phyloP scores from a whole-genome alignment of 2,888 invertebrate species.

The Alcis repandata region DNA sequence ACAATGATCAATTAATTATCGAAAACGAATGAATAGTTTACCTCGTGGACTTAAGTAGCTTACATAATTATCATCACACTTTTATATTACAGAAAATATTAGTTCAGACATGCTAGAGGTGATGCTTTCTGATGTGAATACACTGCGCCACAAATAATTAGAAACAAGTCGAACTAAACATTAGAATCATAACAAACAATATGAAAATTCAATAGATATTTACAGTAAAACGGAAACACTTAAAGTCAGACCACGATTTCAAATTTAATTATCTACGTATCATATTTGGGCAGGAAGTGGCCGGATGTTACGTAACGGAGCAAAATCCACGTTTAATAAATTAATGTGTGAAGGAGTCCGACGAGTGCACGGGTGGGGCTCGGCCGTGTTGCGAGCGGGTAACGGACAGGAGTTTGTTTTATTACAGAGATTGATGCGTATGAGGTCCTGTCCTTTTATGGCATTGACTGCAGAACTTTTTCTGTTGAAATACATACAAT shows the following conservation, averaged over 20 bases:
- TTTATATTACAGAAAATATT: too few relatives aligned
- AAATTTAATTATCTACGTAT: conserved; percentile 26
- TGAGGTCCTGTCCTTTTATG: not conserved
- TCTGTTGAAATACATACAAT: not conserved
- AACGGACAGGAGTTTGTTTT: conserved; percentile 2
- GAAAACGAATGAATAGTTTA: too few relatives aligned
- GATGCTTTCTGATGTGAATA: too few relatives aligned
- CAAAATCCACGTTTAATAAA: conserved; percentile 23
- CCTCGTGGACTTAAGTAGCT: too few relatives aligned
- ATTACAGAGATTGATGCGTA: not conserved
- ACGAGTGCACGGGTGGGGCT: conserved; percentile 4
- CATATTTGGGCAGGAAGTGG: conserved; percentile 22
- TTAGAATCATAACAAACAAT: not conserved
- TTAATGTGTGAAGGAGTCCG: conserved; percentile 14
- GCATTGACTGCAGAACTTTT: not conserved
- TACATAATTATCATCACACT: not conserved
- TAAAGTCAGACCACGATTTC: conserved; percentile 11
- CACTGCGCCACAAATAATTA: not conserved
- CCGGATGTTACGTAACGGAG: conserved; percentile 23
- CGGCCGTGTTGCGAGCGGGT: not conserved
- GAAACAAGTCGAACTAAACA: not conserved
- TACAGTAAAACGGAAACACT: conserved; percentile 6
- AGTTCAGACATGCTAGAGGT: not conserved
- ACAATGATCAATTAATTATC: too few relatives aligned
- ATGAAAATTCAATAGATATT: conserved; percentile 1